Conservation (phyloP, 2,797 vertebrate genomes). For the Spinus olivaceus region DNA sequence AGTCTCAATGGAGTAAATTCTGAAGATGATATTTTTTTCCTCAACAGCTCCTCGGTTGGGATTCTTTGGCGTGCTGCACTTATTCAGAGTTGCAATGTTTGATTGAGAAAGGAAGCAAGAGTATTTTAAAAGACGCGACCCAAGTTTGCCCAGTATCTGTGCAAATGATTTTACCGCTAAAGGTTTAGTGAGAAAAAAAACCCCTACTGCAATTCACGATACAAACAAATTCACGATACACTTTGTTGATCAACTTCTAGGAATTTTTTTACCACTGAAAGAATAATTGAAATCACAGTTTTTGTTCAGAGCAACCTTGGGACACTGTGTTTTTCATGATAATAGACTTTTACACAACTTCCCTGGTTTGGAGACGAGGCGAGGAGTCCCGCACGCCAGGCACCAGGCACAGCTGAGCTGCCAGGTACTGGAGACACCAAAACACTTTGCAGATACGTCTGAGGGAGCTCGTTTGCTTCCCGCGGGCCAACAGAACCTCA, state of each 20-base stretch:
- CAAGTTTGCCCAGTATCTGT: neutral
- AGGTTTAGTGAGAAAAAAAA: rapidly evolving
- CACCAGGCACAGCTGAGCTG: neutral
- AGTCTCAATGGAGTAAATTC: neutral
- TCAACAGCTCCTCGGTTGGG: neutral
- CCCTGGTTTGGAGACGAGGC: neutral
- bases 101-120: neutral
- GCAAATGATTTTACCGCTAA: neutral
- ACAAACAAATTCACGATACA: neutral
- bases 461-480: neutral
- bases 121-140: neutral
- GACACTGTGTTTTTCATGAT: neutral
- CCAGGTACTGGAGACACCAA: neutral
- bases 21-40: neutral
- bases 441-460: neutral
- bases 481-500: neutral
- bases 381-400: neutral
- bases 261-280: neutral
- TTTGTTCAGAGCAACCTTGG: neutral
- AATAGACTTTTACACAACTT: neutral
- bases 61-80: neutral
- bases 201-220: neutral
- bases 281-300: neutral
- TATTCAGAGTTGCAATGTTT: neutral
- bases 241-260: neutral